These are phyloP conservation scores for Scaptomyza hsui DNA, from an alignment of 1,140 invertebrate genomes.

Conservation along the genomic window DNA sequence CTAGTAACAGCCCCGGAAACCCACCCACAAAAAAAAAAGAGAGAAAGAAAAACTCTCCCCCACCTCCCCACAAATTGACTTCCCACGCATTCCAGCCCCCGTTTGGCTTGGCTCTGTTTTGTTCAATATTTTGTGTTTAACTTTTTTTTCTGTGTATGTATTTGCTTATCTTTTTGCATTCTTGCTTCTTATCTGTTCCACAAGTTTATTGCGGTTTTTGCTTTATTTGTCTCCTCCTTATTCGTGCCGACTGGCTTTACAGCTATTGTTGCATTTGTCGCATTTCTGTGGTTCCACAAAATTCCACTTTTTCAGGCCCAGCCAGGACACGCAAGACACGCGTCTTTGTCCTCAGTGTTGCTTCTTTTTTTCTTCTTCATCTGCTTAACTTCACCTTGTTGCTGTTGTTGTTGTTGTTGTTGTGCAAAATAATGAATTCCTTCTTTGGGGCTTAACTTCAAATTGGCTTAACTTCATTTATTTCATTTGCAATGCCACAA, in stretches of 20 bases:
- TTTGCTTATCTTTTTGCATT: slow-evolving; percentile 26
- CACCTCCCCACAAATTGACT: background rate
- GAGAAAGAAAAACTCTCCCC: background rate
- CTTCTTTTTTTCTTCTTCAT: background rate
- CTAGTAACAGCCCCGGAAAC: slow-evolving; percentile 8
- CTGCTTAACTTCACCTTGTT: background rate
- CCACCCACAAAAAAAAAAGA: slow-evolving; percentile 11
- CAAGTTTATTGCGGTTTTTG: slow-evolving; percentile 45
- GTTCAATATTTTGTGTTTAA: slow-evolving; percentile 5
- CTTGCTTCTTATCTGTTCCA: slow-evolving; percentile 56
- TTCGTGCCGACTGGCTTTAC: slow-evolving; percentile 49
- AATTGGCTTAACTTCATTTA: slow-evolving; percentile 81
- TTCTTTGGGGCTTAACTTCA: slow-evolving; percentile 74
- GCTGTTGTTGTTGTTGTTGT: slow-evolving; percentile 3
- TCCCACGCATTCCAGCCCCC: slow-evolving; percentile 10
- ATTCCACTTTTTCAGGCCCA: slow-evolving; percentile 47
- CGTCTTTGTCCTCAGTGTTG: slow-evolving; percentile 29
- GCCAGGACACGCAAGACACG: slow-evolving; percentile 59
- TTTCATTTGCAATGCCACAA: slow-evolving; percentile 63
- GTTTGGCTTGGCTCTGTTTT: background rate
- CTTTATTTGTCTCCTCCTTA: slow-evolving; percentile 14
- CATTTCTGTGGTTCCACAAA: slow-evolving; percentile 65
- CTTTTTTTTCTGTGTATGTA: background rate
- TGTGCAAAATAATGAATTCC: slow-evolving; percentile 72
- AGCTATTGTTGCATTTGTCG: slow-evolving; percentile 79